Percentiles rank a stretch among this genome's conserved stretches.
phyloP scores from a whole-genome alignment of 2,113 vertebrate genomes.

The Ochotona princeps region DNA sequence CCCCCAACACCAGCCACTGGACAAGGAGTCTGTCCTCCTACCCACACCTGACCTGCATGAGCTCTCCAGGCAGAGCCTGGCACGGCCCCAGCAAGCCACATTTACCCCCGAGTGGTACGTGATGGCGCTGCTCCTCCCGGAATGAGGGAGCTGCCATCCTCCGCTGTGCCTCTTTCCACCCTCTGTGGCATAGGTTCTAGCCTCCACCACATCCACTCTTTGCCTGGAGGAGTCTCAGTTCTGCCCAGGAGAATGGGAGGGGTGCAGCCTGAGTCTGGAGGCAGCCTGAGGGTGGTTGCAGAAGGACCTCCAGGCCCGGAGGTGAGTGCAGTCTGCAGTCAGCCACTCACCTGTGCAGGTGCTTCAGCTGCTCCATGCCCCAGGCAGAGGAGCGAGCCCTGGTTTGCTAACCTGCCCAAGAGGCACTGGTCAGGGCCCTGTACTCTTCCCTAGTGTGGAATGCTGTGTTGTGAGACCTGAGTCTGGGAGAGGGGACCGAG shows the following conservation, averaged over 20 bases:
- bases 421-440: neutral
- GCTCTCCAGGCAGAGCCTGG: neutral
- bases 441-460: neutral
- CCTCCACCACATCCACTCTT: neutral
- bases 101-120: too few relatives aligned
- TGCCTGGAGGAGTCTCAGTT: neutral
- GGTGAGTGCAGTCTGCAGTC: too few relatives aligned
- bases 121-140: neutral
- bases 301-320: neutral
- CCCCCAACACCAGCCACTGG: too few relatives aligned
- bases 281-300: neutral
- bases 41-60: neutral
- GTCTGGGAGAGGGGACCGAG: neutral
- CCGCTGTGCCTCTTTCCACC: neutral
- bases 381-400: too few relatives aligned
- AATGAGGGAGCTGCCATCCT: neutral
- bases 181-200: fast-evolving
- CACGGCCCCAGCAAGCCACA: neutral
- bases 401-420: neutral
- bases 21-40: neutral
- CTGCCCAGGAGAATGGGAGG: neutral
- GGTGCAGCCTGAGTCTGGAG: too few relatives aligned
- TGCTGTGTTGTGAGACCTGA: neutral
- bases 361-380: too few relatives aligned
- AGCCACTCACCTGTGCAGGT: fast-evolving